A percentile compares a stretch with the other conserved stretches of the same genome.
These are phyloP conservation scores for Acanthornis magna DNA, from an alignment of 2,797 vertebrate species.

Conservation along the genomic window DNA sequence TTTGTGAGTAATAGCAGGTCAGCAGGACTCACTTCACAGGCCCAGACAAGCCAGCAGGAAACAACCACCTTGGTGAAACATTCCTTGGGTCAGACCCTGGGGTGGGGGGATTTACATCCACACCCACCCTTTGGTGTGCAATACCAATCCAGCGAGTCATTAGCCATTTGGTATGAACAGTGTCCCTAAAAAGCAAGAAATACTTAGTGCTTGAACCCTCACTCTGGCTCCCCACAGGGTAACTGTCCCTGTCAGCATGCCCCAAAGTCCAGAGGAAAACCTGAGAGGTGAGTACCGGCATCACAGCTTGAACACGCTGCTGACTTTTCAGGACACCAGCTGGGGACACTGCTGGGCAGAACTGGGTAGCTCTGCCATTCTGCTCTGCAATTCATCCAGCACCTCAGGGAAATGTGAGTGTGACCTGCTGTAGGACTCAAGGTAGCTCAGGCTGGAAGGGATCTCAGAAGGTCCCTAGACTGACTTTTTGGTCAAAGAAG, in stretches of 20 bases:
- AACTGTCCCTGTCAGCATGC: not conserved
- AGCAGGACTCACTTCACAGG: not conserved
- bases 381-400: not conserved
- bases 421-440: not conserved
- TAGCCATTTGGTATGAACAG: not conserved
- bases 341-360: not conserved
- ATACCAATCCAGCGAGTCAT: not conserved
- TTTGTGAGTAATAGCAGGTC: not conserved
- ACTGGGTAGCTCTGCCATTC: not conserved
- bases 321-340: not conserved
- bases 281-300: not conserved
- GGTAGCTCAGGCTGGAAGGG: not conserved
- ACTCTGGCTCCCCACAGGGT: not conserved
- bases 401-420: not conserved
- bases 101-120: not conserved
- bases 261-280: not conserved
- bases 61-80: not conserved
- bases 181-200: not conserved
- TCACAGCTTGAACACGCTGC: not conserved
- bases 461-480: not conserved
- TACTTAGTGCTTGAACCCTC: not conserved
- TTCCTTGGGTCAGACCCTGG: not conserved
- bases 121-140: not conserved
- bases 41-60: not conserved
- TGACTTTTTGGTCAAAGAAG: not conserved